phyloP scores from a whole-genome alignment of 2,888 invertebrate species.

The Drosophila percnosoma region DNA sequence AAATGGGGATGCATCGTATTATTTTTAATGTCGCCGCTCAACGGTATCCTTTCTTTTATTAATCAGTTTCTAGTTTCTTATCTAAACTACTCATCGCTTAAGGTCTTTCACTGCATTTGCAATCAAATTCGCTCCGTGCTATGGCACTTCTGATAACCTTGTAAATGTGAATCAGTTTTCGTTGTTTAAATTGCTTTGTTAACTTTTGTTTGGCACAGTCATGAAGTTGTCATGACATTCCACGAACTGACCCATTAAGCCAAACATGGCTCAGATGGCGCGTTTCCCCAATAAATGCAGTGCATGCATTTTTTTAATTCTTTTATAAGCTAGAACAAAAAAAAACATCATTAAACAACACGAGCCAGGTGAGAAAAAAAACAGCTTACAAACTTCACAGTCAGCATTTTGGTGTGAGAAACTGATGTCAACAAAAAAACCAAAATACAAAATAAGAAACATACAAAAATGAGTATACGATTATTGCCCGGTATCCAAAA shows the following conservation, averaged over 20 bases:
- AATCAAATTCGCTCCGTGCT: background rate
- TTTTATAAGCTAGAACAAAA: constrained; percentile 19
- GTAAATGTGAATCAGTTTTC: constrained; percentile 17
- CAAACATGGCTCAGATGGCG: constrained; percentile 48
- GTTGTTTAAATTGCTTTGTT: background rate
- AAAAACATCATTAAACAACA: constrained; percentile 26
- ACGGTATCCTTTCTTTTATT: constrained; percentile 6
- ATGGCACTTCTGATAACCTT: constrained; percentile 39
- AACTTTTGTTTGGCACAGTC: constrained; percentile 27
- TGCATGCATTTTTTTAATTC: constrained; percentile 31
- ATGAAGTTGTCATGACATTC: constrained; percentile 26
- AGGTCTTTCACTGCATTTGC: background rate
- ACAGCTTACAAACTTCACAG: constrained; percentile 8
- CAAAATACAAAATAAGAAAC: background rate
- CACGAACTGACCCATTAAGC: constrained; percentile 50
- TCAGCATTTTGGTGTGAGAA: constrained; percentile 40
- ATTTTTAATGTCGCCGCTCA: background rate
- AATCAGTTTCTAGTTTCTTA: background rate
- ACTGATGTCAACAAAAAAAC: constrained; percentile 25
- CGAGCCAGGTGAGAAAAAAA: constrained; percentile 30
- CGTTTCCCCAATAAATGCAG: constrained; percentile 43
- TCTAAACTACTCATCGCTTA: background rate
- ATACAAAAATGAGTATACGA: background rate
- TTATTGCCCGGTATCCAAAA: constrained; percentile 8
- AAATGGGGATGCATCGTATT: constrained; percentile 18